Evolutionary conservation across 1,140 invertebrate species (phyloP), one percentile per base, ranked within the genome.

Genomic region (Elysia chlorotica): DNA sequence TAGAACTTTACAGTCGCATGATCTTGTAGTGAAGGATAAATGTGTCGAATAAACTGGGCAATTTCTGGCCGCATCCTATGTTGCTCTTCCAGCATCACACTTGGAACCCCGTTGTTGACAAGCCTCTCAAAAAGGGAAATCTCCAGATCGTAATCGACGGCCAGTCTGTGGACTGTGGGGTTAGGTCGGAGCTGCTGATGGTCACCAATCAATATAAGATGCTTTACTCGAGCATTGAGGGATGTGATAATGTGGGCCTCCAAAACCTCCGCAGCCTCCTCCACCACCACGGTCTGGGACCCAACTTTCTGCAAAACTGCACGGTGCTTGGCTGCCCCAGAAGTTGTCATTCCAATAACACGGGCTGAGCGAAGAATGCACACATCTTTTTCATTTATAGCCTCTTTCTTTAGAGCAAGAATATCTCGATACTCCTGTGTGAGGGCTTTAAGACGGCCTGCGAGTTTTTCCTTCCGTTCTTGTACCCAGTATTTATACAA

Each of bases 181-280:
- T 80, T 85, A 4, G 89, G 89, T 31, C 86, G 80, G 10, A 89
- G 79, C 78, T 89, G 89, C 68, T 88, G 80, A 73, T 89, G 89
- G 83, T 96, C 94, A 87, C 93, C 94, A 76, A 95, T 93, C 14
- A 95, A 88, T 73, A 96, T 94, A 0, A 95, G 88, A 83, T 96
- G 95, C 84, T 95, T 76, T 74, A 92, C 93, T 48, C 88, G 75
- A 35, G 89, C 83, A 21, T 92, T 92, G 14, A 96, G 71, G 23
- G 81, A 77, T 25, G 82, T 82, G 6, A 85, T 77, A 33, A 84
- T 77, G 63, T 86, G 85, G 0, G 78, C 76, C 62, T 86, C 84
- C n/a, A 86, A 75, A 0, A 86, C 81, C 71, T 84, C 83, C 6
- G 83, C 83, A 36, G 83, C 83, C 68, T 85, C 83, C 62, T 85